phyloP scores from a whole-genome alignment of 1,140 invertebrate species.

The Drosophila orosa region DNA sequence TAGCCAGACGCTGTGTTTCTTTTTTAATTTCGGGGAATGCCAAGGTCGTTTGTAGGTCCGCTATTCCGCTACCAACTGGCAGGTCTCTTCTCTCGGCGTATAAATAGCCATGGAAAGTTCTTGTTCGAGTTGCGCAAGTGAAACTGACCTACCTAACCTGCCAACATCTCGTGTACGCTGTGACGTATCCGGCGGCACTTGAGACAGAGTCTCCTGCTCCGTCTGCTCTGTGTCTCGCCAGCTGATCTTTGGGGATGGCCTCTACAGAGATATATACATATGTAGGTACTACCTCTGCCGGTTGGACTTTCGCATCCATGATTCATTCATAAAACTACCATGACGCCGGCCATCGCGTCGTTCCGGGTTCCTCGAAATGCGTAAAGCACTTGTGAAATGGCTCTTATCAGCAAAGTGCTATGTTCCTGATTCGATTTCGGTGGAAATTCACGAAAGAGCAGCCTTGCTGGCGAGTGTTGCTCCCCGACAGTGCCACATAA shows the following conservation, averaged over 20 bases:
- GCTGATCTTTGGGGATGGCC: conserved; percentile 14
- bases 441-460: conserved; percentile 44
- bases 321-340: conserved; percentile 61
- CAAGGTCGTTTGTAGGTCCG: conserved; percentile 76
- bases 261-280: conserved; percentile 1
- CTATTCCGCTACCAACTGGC: conserved; percentile 24
- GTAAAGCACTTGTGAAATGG: conserved; percentile 59
- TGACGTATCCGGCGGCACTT: conserved; percentile 31
- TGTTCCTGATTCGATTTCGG: conserved; percentile 18
- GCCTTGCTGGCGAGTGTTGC: conserved; percentile 25
- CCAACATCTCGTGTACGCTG: conserved; percentile 31
- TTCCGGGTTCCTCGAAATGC: conserved; percentile 40
- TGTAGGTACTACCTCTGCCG: background rate
- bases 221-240: conserved; percentile 40
- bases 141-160: conserved; percentile 72
- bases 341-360: background rate
- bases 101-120: conserved; percentile 62
- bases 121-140: conserved; percentile 38
- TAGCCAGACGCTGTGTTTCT: conserved; percentile 7
- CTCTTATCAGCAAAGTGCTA: conserved; percentile 40
- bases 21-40: conserved; percentile 26
- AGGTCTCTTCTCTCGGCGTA: conserved; percentile 30
- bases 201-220: conserved; percentile 28
- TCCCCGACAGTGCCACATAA: conserved; percentile 32
- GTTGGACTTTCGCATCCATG: conserved; percentile 33